Conservation (phyloP, 30 jellyfish, hydroid and myxozoan species). For the Aurelia sp. region DNA sequence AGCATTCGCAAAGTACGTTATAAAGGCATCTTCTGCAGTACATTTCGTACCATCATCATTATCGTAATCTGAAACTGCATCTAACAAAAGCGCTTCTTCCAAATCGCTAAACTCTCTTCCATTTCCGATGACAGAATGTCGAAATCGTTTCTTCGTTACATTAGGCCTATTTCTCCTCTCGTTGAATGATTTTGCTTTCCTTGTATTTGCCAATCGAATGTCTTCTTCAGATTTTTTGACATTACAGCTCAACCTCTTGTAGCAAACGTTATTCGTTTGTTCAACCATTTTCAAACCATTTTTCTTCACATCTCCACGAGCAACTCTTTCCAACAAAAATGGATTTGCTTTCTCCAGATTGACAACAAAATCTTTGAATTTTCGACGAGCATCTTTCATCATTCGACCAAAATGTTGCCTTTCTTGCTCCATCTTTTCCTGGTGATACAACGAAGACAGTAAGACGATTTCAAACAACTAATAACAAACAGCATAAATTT, state of each 20-base stretch:
- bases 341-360: conserved; percentile 58
- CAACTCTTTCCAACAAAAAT: conserved; percentile 24
- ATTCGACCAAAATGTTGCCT: conserved; percentile 48
- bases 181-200: conserved; percentile 30
- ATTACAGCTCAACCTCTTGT: conserved; percentile 38
- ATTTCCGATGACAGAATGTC: conserved; percentile 68
- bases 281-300: not conserved
- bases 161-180: conserved; percentile 41
- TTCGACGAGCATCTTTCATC: conserved; percentile 75
- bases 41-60: not conserved
- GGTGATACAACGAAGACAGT: not conserved
- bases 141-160: conserved; percentile 21
- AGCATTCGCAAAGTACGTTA: conserved; percentile 1
- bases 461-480: no score
- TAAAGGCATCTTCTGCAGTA: conserved; percentile 41
- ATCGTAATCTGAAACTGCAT: conserved; percentile 17
- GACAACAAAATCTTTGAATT: conserved; percentile 42
- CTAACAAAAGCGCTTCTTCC: conserved; percentile 25
- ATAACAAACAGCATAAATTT: no score
- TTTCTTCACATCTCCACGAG: conserved; percentile 37
- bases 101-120: conserved; percentile 58
- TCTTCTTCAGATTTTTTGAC: conserved; percentile 35
- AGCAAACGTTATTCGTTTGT: conserved; percentile 20
- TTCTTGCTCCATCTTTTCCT: conserved; percentile 78
- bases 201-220: not conserved